A percentile compares a stretch with the other conserved stretches of the same genome.
These are phyloP conservation scores for Ecliptopera silaceata DNA, from an alignment of 2,888 invertebrate genomes.

Conservation along the genomic window DNA sequence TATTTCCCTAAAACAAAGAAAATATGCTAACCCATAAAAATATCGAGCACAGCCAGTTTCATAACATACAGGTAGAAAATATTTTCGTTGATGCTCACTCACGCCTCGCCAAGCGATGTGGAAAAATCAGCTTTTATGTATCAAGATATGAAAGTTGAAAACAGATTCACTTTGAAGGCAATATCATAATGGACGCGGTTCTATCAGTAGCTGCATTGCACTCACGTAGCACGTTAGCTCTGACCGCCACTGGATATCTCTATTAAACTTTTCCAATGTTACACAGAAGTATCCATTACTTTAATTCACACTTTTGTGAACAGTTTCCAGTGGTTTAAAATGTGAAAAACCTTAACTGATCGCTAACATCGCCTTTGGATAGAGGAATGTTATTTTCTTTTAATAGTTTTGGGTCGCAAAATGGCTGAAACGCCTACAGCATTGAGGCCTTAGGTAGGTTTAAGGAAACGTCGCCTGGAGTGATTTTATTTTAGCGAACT, in stretches of 20 bases:
- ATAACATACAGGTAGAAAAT: constrained; percentile 38
- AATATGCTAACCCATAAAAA: constrained; percentile 13
- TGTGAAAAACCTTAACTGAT: constrained; percentile 18
- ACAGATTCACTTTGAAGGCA: constrained; percentile 76
- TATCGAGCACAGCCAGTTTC: constrained; percentile 20
- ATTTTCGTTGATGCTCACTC: constrained; percentile 54
- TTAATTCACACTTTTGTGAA: constrained; percentile 22
- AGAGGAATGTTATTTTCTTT: constrained; percentile 38
- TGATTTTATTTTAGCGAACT: constrained; percentile 77
- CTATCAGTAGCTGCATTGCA: constrained; percentile 64
- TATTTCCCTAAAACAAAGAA: constrained; percentile 3
- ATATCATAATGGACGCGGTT: constrained; percentile 79
- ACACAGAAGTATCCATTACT: constrained; percentile 32
- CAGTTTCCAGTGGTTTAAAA: constrained; percentile 10
- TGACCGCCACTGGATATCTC: constrained; percentile 60
- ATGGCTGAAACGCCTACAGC: constrained; percentile 47
- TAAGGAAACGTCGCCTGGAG: constrained; percentile 69
- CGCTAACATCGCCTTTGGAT: constrained; percentile 1
- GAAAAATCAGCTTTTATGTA: constrained; percentile 65
- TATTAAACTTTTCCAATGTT: constrained; percentile 52
- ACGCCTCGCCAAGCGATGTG: constrained; percentile 54
- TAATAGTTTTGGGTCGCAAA: constrained; percentile 46
- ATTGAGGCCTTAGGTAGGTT: constrained; percentile 60
- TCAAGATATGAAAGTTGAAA: constrained; percentile 56
- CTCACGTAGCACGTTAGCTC: constrained; percentile 55